Percentiles rank a stretch among this genome's conserved stretches.
Conservation (phyloP, 2,888 invertebrate species). For the Cosmopolites sordidus region DNA sequence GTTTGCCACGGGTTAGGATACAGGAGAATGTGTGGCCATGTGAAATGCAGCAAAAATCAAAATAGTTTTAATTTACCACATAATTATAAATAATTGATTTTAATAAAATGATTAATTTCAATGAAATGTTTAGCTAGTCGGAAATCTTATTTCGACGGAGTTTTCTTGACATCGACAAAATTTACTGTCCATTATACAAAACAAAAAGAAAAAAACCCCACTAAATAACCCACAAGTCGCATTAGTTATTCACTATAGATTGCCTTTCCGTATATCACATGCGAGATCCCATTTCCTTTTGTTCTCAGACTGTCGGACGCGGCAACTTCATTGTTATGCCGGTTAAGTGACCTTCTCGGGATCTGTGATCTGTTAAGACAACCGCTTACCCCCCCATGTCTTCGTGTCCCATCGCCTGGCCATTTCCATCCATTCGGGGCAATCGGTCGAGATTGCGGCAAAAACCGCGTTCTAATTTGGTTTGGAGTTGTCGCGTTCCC, state of each 20-base stretch:
- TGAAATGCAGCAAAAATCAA: no score
- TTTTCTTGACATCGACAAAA: no score
- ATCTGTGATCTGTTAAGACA: slow-evolving; percentile 21
- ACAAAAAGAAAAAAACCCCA: background rate
- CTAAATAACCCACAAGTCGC: background rate
- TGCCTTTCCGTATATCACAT: slow-evolving; percentile 6
- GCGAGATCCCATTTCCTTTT: slow-evolving; percentile 16
- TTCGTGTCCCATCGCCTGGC: no score
- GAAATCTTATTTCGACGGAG: no score
- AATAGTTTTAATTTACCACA: no score
- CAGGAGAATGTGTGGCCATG: no score
- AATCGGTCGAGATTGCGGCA: background rate
- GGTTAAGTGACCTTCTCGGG: slow-evolving; percentile 7
- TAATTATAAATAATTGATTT: no score
- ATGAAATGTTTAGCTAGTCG: no score
- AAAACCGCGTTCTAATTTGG: slow-evolving; percentile 1
- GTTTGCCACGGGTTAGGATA: no score
- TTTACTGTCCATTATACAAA: background rate
- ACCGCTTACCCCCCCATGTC: background rate
- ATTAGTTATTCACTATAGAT: slow-evolving; percentile 1
- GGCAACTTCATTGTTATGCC: slow-evolving; percentile 19
- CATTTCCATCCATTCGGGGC: background rate
- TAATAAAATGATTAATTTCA: no score
- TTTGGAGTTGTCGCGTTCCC: background rate
- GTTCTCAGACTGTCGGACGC: slow-evolving; percentile 21